phyloP scores from a whole-genome alignment of 2,888 invertebrate species.

The Drosophila mimetica region DNA sequence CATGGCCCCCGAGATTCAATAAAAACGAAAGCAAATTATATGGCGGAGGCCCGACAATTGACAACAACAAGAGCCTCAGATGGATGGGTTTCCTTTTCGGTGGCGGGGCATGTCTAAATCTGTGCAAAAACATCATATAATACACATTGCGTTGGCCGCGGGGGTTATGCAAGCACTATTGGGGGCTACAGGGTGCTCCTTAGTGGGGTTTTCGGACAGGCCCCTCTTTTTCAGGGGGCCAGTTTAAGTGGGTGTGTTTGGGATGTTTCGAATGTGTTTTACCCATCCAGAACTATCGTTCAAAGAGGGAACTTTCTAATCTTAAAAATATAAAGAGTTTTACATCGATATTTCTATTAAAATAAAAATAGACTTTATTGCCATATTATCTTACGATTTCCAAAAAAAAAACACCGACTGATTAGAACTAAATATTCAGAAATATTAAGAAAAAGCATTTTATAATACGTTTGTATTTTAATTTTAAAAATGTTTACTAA shows the following conservation, averaged over 20 bases:
- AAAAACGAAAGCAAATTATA: conserved; percentile 67
- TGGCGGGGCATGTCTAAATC: conserved; percentile 33
- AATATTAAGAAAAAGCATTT: no score
- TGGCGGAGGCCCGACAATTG: conserved; percentile 72
- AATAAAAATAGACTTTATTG: no score
- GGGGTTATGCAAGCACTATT: conserved; percentile 15
- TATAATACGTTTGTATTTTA: no score
- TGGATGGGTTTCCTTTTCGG: conserved; percentile 62
- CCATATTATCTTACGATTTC: no score
- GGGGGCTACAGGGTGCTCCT: conserved; percentile 31
- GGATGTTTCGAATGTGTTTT: background rate
- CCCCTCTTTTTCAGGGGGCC: conserved; percentile 27
- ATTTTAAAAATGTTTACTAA: no score
- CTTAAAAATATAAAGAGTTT: no score
- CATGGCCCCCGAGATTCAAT: conserved; percentile 60
- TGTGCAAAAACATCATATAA: conserved; percentile 14
- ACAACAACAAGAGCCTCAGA: conserved; percentile 50
- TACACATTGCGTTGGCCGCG: conserved; percentile 7
- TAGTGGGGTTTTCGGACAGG: conserved; percentile 18
- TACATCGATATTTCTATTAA: no score
- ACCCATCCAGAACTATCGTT: background rate
- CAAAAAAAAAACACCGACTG: no score
- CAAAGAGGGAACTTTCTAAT: no score
- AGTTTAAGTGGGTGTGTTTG: background rate
- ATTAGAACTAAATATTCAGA: no score